phyloP scores from a whole-genome alignment of 2,113 vertebrate species.

The Menura novaehollandiae region DNA sequence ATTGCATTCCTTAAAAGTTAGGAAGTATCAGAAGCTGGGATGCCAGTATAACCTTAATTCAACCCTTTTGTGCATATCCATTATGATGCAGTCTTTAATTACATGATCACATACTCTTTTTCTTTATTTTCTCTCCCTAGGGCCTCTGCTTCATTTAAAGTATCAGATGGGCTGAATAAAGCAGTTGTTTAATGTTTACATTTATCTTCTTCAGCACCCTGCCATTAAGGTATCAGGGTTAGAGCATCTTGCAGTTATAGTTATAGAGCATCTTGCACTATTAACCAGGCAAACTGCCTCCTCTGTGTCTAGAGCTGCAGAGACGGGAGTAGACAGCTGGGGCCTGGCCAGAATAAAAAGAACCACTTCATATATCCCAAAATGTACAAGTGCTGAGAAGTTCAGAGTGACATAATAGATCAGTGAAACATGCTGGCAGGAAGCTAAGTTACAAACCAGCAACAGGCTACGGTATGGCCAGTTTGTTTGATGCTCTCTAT shows the following conservation, averaged over 20 bases:
- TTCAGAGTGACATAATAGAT: background rate
- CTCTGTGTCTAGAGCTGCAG: background rate
- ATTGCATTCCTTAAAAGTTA: slow-evolving; percentile 1
- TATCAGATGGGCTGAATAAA: background rate
- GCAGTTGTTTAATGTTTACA: background rate
- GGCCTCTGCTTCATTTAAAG: background rate
- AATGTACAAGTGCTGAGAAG: background rate
- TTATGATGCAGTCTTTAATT: slow-evolving; percentile 4
- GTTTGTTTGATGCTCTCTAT: background rate
- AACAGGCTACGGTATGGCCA: fast-evolving
- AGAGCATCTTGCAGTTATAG: background rate
- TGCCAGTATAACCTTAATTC: slow-evolving; percentile 28
- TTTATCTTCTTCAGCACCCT: background rate
- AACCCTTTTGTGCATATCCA: background rate
- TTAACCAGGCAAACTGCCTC: background rate
- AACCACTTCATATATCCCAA: background rate
- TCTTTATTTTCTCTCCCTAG: background rate
- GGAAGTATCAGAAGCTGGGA: slow-evolving; percentile 4
- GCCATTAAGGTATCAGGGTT: background rate
- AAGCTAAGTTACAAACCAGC: background rate
- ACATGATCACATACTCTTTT: background rate
- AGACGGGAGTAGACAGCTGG: background rate
- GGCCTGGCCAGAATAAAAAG: background rate
- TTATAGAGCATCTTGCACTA: background rate
- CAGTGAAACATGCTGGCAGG: background rate